Evolutionary conservation across 2,888 invertebrate species (phyloP).

Genomic region (Agonopterix alstromeriana): DNA sequence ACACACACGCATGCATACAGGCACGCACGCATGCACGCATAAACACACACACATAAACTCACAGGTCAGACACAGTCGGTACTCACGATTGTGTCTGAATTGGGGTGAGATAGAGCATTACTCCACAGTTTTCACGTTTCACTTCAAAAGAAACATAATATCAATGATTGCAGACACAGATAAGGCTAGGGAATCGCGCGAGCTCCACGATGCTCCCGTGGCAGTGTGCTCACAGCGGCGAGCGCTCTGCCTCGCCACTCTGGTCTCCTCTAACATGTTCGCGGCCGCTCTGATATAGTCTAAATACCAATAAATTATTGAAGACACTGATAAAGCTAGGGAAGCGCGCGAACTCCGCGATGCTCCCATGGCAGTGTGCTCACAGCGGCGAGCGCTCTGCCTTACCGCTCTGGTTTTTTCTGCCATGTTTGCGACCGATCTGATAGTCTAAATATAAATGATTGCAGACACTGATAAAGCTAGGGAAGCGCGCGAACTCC

Average conservation of each 20-base stretch:
- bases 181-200: conserved; percentile 61
- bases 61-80: too few species aligned
- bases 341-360: conserved; percentile 59
- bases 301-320: not conserved
- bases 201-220: conserved; percentile 77
- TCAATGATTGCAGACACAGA: conserved; percentile 43
- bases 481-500: conserved; percentile 54
- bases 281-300: conserved; percentile 86
- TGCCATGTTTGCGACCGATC: conserved; percentile 87
- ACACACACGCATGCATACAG: too few species aligned
- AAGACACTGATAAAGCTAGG: conserved; percentile 64
- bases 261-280: conserved; percentile 88
- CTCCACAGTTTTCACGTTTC: too few species aligned
- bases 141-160: too few species aligned
- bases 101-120: too few species aligned
- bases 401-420: conserved; percentile 88
- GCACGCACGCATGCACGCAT: too few species aligned
- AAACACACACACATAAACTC: too few species aligned
- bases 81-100: too few species aligned
- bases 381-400: conserved; percentile 87
- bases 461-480: conserved; percentile 60
- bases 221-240: conserved; percentile 92
- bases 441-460: conserved; percentile 76
- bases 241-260: conserved; percentile 87
- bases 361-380: conserved; percentile 88